Conservation (phyloP, 1,140 invertebrate species). For the Drusus annulatus region DNA sequence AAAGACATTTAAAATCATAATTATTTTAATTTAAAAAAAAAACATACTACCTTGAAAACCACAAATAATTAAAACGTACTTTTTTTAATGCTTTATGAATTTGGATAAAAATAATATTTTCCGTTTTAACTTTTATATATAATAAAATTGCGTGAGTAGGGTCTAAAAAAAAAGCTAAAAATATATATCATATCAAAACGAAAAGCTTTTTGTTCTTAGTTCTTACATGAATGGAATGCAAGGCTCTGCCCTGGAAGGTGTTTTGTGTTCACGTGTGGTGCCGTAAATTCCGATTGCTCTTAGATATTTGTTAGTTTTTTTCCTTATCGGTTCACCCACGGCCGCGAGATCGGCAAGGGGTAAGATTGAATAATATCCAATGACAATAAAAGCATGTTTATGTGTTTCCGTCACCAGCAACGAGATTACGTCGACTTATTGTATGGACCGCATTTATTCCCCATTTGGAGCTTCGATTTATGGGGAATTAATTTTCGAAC, state of each 20-base stretch:
- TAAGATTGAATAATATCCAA: constrained; percentile 50
- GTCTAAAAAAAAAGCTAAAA: too few species aligned
- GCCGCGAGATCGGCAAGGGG: constrained; percentile 32
- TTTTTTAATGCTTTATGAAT: too few species aligned
- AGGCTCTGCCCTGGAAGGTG: not conserved
- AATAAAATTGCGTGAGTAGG: too few species aligned
- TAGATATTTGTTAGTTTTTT: constrained; percentile 30
- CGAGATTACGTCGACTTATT: constrained; percentile 55
- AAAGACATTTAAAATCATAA: too few species aligned
- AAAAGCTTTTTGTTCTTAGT: not conserved
- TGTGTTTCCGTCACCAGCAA: constrained; percentile 49
- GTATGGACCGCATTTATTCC: constrained; percentile 29
- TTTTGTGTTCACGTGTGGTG: constrained; percentile 23
- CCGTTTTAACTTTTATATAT: too few species aligned
- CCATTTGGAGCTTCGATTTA: constrained; percentile 46
- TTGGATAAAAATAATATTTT: too few species aligned
- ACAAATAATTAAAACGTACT: too few species aligned
- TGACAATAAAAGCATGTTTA: constrained; percentile 53
- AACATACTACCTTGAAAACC: too few species aligned
- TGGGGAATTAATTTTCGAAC: constrained; percentile 48
- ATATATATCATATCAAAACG: too few species aligned
- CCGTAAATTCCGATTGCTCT: constrained; percentile 33
- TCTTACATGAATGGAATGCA: not conserved
- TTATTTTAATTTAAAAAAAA: too few species aligned
- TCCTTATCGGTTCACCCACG: constrained; percentile 20